These are phyloP conservation scores for Theropithecus gelada DNA, from an alignment of 2,113 vertebrate genomes.

Conservation along the genomic window DNA sequence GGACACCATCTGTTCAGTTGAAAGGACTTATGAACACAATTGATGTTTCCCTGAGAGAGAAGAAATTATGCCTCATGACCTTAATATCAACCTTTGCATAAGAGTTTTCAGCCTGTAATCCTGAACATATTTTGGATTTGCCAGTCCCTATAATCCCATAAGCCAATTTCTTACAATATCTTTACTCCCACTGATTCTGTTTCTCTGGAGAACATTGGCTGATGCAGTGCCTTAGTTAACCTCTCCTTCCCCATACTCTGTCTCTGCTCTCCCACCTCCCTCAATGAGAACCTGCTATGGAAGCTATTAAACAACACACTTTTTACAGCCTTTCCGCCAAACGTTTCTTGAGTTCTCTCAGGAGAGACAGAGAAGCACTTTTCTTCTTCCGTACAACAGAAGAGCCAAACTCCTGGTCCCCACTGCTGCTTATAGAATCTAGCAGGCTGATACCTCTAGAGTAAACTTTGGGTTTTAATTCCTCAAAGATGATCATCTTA, in stretches of 20 bases:
- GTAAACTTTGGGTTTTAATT: neutral
- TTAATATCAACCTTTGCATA: neutral
- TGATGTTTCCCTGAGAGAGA: neutral
- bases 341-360: neutral
- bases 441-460: neutral
- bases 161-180: neutral
- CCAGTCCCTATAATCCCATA: accelerated
- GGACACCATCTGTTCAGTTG: neutral
- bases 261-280: neutral
- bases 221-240: neutral
- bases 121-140: neutral
- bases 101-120: neutral
- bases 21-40: neutral
- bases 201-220: neutral
- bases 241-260: neutral
- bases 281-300: neutral
- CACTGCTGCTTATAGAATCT: neutral
- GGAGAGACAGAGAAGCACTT: neutral
- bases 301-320: accelerated
- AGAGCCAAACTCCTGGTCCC: neutral
- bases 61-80: neutral
- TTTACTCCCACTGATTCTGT: neutral
- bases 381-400: neutral
- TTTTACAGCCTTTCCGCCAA: neutral
- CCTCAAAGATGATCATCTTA: neutral